Conservation (phyloP, 1,140 invertebrate genomes). For the Drosophila jambulina region DNA sequence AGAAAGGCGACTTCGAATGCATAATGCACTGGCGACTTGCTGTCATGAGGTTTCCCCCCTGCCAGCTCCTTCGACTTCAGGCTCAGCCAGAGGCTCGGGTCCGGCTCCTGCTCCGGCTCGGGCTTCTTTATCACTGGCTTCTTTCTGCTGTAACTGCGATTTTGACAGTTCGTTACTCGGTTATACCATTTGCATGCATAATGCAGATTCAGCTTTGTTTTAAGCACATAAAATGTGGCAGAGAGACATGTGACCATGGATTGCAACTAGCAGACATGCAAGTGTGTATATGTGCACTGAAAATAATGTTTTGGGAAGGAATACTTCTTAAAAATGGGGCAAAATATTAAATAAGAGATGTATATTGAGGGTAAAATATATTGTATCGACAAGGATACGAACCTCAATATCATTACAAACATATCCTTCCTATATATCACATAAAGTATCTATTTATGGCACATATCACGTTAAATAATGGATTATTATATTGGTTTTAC, state of each 20-base stretch:
- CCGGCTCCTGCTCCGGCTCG: neutral
- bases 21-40: conserved; percentile 68
- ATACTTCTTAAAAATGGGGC: no score
- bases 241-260: conserved; percentile 43
- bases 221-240: conserved; percentile 51
- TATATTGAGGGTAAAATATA: neutral
- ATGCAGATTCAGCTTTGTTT: conserved; percentile 60
- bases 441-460: no score
- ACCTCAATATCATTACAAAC: no score
- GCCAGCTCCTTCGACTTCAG: conserved; percentile 8
- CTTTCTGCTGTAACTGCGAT: conserved; percentile 70
- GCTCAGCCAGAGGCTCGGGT: neutral
- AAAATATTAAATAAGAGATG: neutral
- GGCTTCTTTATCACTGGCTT: conserved; percentile 5
- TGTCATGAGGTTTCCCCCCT: conserved; percentile 33
- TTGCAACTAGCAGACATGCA: conserved; percentile 21
- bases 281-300: conserved; percentile 9
- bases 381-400: neutral
- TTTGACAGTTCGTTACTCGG: conserved; percentile 80
- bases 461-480: no score
- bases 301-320: neutral
- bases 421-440: no score
- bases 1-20: conserved; percentile 40
- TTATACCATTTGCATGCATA: conserved; percentile 81
- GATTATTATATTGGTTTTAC: no score